Evolutionary conservation across 1,140 invertebrate genomes (phyloP).

Genomic region (Drosophila fuyamai): DNA sequence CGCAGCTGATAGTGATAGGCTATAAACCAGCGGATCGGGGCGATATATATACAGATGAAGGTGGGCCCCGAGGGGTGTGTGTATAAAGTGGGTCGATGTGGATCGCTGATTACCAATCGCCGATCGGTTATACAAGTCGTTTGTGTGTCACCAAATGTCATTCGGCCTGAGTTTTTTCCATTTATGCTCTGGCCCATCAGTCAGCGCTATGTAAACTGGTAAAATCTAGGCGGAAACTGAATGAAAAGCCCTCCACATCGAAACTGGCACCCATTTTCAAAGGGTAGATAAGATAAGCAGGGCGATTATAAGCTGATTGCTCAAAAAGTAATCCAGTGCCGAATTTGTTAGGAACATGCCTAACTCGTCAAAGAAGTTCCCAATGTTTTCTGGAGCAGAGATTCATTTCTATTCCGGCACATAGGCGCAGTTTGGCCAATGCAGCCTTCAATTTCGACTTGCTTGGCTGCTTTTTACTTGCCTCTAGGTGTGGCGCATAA

Average conservation of each 20-base stretch:
- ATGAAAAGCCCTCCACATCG: background rate
- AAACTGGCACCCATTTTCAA: background rate
- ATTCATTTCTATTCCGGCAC: conserved; percentile 24
- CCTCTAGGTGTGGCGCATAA: conserved; percentile 43
- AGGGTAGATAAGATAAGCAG: conserved; percentile 41
- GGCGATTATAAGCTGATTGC: conserved; percentile 39
- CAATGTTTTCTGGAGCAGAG: conserved; percentile 43
- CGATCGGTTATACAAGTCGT: conserved; percentile 50
- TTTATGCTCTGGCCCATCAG: conserved; percentile 5
- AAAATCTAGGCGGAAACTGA: conserved; percentile 13
- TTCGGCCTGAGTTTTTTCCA: conserved; percentile 2
- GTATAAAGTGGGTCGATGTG: conserved; percentile 55
- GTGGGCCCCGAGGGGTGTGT: conserved; percentile 2
- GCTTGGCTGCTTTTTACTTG: conserved; percentile 45
- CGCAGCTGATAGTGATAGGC: conserved; percentile 36
- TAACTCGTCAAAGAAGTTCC: conserved; percentile 7
- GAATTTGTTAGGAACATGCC: background rate
- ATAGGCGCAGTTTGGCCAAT: conserved; percentile 6
- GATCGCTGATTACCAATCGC: conserved; percentile 38
- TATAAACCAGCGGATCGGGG: background rate
- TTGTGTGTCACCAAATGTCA: conserved; percentile 52
- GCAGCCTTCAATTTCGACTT: conserved; percentile 60
- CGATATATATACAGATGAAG: background rate
- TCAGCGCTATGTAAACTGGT: conserved; percentile 5
- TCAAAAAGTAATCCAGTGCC: conserved; percentile 16